phyloP scores from a whole-genome alignment of 2,888 invertebrate species.

The Tachina fera region DNA sequence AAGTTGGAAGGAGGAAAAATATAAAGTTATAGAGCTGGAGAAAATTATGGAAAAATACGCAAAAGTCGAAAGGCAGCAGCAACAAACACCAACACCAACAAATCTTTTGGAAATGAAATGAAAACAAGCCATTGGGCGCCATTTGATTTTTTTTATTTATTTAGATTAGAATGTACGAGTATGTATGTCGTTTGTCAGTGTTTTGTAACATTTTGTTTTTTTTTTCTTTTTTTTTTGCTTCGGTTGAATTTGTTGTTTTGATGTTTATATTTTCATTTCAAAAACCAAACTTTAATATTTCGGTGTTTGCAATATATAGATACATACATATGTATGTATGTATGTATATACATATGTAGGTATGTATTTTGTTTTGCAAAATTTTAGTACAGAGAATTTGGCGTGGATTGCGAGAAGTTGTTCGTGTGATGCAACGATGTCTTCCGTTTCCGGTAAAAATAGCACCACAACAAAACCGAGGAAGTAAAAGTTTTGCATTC shows the following conservation, averaged over 20 bases:
- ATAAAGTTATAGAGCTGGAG: conserved; percentile 53
- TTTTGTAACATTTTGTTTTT: conserved; percentile 29
- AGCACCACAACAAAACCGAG: conserved; percentile 59
- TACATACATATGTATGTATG: neutral
- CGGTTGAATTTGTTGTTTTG: conserved; percentile 51
- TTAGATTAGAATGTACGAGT: neutral
- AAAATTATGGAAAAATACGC: conserved; percentile 73
- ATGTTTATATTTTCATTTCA: conserved; percentile 42
- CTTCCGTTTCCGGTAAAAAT: conserved; percentile 69
- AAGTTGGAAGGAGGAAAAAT: conserved; percentile 15
- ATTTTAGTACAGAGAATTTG: conserved; percentile 47
- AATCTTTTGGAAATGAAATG: conserved; percentile 63
- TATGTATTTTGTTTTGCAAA: conserved; percentile 11
- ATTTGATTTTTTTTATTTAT: conserved; percentile 56
- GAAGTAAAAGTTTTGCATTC: conserved; percentile 60
- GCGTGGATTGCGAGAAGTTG: conserved; percentile 62
- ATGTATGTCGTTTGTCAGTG: conserved; percentile 26
- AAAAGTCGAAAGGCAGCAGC: conserved; percentile 70
- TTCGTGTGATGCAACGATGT: conserved; percentile 70
- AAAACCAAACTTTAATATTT: conserved; percentile 46
- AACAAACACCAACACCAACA: conserved; percentile 50
- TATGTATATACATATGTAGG: neutral
- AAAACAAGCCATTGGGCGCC: conserved; percentile 72
- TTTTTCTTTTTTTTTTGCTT: conserved; percentile 36
- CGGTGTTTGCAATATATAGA: neutral